Evolutionary conservation across 2,797 vertebrate species (phyloP), one percentile per base, ranked within the genome.

Genomic region (Allochrocebus solatus): DNA sequence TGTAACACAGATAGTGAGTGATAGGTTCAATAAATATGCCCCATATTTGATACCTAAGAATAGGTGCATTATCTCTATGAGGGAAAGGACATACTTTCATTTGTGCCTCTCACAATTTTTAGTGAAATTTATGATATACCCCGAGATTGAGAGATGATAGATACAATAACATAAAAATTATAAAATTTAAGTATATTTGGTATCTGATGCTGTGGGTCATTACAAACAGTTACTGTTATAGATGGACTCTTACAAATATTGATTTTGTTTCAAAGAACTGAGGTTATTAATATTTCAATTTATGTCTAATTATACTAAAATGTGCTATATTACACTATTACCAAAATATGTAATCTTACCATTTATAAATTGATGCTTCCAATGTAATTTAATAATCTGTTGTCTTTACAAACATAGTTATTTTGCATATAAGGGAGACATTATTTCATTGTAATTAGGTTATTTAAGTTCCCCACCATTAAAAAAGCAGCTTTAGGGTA

Each of bases 401-500:
- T 97, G 13, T 90, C 81, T 95, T 97, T 89, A 93, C 83, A 96
- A 97, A 87, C 50, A 94, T 55, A 95, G 86, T 78, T 97, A 92
- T 88, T 96, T 98, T 97, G 46, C 70, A 96, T 96, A 89, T 21
- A 97, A 89, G 78, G 43, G 61, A 89, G 53, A 90, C 39, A 82
- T 39, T 95, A 88, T 90, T 97, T 97, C 70, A 88, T 89, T 90
- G 87, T 96, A 97, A 97, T 98, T 98, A 96, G 84, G 74, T 80
- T 95, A 96, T 97, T 96, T 95, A 95, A 95, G 96, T 97, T 96
- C 64, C 78, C 41, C 67, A 70, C 53, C 59, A 90, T 82, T 0
- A 97, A 93, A 91, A 93, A 96, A 93, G 88, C 12, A 97, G 64
- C 19, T 90, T 96, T 94, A 55, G 61, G 83, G 11, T 53, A 92